Evolutionary conservation across 1,140 invertebrate genomes (phyloP).

Genomic region (Diabrotica undecimpunctata): DNA sequence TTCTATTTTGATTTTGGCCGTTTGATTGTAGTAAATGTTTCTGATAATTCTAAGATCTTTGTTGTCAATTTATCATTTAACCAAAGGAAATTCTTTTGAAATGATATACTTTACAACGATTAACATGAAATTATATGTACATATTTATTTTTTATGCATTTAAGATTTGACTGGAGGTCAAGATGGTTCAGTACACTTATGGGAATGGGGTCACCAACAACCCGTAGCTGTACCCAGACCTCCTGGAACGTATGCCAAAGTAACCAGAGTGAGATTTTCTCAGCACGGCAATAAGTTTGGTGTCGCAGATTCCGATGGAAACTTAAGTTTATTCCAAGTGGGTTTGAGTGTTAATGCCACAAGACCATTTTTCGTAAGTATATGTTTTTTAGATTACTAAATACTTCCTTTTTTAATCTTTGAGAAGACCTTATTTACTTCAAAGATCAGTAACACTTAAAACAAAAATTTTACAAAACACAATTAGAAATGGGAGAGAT

Average conservation of each 20-base stretch:
- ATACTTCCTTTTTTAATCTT: background rate
- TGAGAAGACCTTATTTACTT: background rate
- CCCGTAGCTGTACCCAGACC: constrained; percentile 85
- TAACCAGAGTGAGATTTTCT: constrained; percentile 91
- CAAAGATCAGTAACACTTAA: background rate
- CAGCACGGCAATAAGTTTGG: constrained; percentile 98
- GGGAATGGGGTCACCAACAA: constrained; percentile 95
- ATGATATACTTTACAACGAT: too few relatives aligned
- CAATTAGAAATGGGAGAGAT: too few relatives aligned
- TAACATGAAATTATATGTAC: too few relatives aligned
- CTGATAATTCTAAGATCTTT: too few relatives aligned
- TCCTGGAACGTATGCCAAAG: constrained; percentile 87
- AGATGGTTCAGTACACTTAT: constrained; percentile 95
- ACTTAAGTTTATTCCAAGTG: constrained; percentile 90
- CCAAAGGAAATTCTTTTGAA: too few relatives aligned
- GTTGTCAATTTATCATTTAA: too few relatives aligned
- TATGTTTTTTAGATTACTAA: background rate
- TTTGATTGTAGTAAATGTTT: too few relatives aligned
- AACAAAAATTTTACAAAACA: too few relatives aligned
- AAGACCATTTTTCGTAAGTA: constrained; percentile 93
- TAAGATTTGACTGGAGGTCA: constrained; percentile 92
- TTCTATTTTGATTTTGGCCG: too few relatives aligned
- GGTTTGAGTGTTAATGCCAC: constrained; percentile 77
- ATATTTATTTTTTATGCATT: constrained; percentile 26
- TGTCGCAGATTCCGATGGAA: constrained; percentile 87